Evolutionary conservation across 2,113 vertebrate genomes (phyloP), one percentile per base, ranked within the genome.

Genomic region (Bubalus kerabau): DNA sequence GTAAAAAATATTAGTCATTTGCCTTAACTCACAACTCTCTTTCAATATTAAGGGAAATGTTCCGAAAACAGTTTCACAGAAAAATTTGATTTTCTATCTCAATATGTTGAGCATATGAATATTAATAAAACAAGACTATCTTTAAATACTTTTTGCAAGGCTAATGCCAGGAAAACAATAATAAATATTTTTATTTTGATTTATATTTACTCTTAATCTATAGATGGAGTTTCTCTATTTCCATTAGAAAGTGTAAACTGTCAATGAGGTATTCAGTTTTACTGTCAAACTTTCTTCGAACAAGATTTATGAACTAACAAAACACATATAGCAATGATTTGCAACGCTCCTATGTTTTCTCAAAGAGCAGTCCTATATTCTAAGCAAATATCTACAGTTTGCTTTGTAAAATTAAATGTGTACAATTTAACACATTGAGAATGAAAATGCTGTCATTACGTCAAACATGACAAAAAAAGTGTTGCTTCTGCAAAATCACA

Each of bases 331-430:
- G 26, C n/a, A 67, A 3, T 96, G 59, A 96, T 92, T 50, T 62
- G 2, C 7, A 95, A 62, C 30, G 32, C 0, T 64, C 21, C 57
- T 59, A 26, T 54, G 5, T 76, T 96, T 94, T 95, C 59, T 84
- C 50, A 94, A 90, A 43, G 11, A 60, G 24, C 5, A 40, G 32
- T 16, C 17, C 56, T 82, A 90, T 91, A 85, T 93, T 93, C 52
- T 67, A 92, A 83, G 92, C 7, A 94, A 90, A 26, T 46, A 40
- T 28, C 46, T 90, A 46, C 0, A 52, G 48, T 87, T 67, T 85
- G 89, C 64, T 91, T 93, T 91, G 46, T 91, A 60, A 95, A 98
- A 78, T 52, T 89, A 92, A 96, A 89, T 62, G 15, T 83, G 2
- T 81, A 19, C 28, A 94, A 21, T 88, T 91, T 74, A 90, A 82